These are phyloP conservation scores for rat (Rattus norvegicus) DNA, from an alignment of 2,113 vertebrate species.

Conservation along the genomic window DNA sequence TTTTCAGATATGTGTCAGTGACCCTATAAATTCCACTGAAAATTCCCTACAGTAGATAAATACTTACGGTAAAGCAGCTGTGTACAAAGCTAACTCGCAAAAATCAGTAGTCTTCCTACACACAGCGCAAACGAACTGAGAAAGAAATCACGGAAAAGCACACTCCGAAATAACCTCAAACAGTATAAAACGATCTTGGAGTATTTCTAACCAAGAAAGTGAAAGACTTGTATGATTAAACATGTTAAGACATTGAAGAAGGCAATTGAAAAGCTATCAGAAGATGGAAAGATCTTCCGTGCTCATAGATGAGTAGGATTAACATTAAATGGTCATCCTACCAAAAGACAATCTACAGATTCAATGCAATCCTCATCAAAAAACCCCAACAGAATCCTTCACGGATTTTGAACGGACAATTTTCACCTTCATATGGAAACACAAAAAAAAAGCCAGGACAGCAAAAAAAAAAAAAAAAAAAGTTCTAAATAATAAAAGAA, in stretches of 20 bases:
- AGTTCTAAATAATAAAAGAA: background rate
- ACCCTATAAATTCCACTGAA: background rate
- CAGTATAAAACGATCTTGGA: background rate
- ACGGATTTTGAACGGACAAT: background rate
- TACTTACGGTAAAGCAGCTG: background rate
- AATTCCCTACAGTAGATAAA: background rate
- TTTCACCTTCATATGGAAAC: background rate
- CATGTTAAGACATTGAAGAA: no score
- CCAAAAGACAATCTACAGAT: background rate
- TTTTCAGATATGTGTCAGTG: background rate
- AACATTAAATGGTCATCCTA: background rate
- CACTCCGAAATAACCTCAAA: background rate
- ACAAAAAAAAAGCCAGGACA: background rate
- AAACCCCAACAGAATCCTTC: background rate
- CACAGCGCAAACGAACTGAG: background rate
- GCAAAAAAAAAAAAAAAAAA: background rate
- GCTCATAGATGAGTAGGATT: background rate
- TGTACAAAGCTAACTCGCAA: background rate
- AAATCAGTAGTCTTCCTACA: background rate
- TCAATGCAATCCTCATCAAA: background rate
- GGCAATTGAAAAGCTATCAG: no score
- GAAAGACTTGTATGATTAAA: background rate
- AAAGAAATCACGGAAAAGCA: background rate
- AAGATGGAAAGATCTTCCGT: no score
- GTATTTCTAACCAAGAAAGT: background rate